Evolutionary conservation across 1,140 invertebrate species (phyloP).

Genomic region (Phenacoccus solenopsis): DNA sequence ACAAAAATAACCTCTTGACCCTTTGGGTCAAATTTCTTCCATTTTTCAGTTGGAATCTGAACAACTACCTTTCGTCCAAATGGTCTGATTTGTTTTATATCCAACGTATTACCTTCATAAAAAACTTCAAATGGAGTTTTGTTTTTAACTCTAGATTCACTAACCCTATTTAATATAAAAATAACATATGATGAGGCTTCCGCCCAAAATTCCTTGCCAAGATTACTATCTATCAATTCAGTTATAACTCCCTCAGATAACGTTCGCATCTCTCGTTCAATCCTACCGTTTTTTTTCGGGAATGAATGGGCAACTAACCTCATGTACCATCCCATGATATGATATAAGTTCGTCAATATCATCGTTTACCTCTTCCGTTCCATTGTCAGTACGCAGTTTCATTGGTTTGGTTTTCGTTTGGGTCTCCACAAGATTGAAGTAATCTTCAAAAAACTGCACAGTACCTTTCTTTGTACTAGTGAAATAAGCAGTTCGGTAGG

Average conservation of each 20-base stretch:
- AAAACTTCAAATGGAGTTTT: neutral
- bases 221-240: neutral
- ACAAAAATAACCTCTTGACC: neutral
- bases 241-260: neutral
- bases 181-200: neutral
- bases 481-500: constrained; percentile 24
- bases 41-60: neutral
- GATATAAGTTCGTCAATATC: constrained; percentile 16
- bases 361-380: constrained; percentile 20
- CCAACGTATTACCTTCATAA: neutral
- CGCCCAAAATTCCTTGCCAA: neutral
- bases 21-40: neutral
- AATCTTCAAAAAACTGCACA: constrained; percentile 14
- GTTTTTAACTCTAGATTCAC: neutral
- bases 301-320: constrained; percentile 26
- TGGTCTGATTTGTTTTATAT: neutral
- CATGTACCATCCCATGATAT: constrained; percentile 21
- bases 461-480: constrained; percentile 24
- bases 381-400: constrained; percentile 22
- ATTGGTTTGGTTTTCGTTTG: neutral
- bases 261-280: neutral
- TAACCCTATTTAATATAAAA: neutral
- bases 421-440: constrained; percentile 10
- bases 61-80: neutral
- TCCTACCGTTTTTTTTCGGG: constrained; percentile 31